Evolutionary conservation across 2,888 invertebrate species (phyloP).

Genomic region (Nasonovia ribisnigri): DNA sequence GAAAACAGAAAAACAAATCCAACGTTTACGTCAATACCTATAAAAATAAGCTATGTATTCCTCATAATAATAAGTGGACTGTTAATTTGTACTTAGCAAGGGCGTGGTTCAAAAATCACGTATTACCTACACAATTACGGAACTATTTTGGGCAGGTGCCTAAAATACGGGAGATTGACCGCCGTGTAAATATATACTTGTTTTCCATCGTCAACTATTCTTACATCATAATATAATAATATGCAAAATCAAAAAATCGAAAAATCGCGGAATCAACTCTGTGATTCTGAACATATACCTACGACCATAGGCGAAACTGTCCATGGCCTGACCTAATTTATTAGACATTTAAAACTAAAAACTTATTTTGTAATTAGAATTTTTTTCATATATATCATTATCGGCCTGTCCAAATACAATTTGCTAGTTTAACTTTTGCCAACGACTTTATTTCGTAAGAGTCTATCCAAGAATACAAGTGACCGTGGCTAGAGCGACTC

Average conservation of each 20-base stretch:
- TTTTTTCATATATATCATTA: no score
- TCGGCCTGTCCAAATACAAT: no score
- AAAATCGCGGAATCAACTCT: neutral
- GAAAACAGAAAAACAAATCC: neutral
- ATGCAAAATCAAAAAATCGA: neutral
- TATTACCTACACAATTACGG: neutral
- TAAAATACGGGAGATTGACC: neutral
- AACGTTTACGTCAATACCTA: neutral
- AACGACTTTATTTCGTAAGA: no score
- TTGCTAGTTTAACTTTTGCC: no score
- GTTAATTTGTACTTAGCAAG: neutral
- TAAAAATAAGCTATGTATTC: neutral
- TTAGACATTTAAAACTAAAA: no score
- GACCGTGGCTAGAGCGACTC: no score
- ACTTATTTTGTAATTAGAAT: no score
- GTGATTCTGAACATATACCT: no score
- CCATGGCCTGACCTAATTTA: neutral
- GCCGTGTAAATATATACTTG: neutral
- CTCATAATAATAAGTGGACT: neutral
- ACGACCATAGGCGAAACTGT: no score
- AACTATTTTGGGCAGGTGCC: no score
- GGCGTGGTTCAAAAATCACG: neutral
- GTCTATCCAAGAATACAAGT: neutral
- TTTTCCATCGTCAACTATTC: neutral
- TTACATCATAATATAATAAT: neutral